Conservation (phyloP, 2,888 invertebrate species). For the Drosophila picticornis region DNA sequence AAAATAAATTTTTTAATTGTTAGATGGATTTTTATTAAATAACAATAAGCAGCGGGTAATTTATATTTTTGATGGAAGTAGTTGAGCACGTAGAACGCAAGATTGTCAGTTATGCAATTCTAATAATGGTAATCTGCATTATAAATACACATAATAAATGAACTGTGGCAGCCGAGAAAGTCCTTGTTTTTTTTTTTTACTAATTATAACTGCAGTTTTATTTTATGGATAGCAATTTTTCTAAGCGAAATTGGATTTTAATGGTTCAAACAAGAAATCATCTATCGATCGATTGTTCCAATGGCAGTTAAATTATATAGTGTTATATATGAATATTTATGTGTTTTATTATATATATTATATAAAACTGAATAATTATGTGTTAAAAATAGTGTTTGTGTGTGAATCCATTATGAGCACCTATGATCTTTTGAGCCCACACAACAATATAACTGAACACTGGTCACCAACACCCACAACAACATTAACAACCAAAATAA, state of each 20-base stretch:
- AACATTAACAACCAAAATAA: not conserved
- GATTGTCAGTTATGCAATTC: not conserved
- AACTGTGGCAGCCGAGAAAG: not conserved
- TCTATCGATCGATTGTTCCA: not conserved
- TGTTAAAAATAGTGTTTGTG: not conserved
- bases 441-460: not conserved
- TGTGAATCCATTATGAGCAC: not conserved
- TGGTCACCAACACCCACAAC: not conserved
- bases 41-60: not conserved
- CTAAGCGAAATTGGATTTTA: not conserved
- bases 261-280: not conserved
- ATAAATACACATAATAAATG: too few relatives aligned
- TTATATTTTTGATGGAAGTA: not conserved
- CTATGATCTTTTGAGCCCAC: conserved; percentile 2
- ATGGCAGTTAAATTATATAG: not conserved
- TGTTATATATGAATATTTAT: not conserved
- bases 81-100: not conserved
- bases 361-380: not conserved
- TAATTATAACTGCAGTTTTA: not conserved
- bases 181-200: not conserved
- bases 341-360: not conserved
- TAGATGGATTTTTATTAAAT: not conserved
- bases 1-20: conserved; percentile 19
- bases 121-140: not conserved
- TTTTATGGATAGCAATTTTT: not conserved